Percentiles rank a stretch among this genome's conserved stretches.
phyloP scores from a whole-genome alignment of 23 tunicate genomes.

The Trididemnum clinides region DNA sequence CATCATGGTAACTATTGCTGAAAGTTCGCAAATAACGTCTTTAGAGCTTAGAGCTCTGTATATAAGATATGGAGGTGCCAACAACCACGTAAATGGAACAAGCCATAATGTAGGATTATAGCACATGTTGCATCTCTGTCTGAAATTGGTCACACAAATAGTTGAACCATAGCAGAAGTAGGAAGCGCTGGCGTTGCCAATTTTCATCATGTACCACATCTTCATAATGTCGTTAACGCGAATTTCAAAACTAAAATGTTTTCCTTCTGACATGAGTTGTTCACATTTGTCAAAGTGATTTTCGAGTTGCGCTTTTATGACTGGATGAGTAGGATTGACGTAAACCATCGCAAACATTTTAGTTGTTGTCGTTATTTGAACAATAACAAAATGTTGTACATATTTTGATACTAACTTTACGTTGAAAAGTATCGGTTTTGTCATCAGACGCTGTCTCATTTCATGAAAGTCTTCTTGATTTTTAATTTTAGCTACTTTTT shows the following conservation, averaged over 20 bases:
- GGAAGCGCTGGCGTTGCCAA: background rate
- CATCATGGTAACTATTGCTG: background rate
- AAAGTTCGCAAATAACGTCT: background rate
- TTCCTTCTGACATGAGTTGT: background rate
- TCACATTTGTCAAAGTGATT: background rate
- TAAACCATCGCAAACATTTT: background rate
- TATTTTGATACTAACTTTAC: background rate
- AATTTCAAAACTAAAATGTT: background rate
- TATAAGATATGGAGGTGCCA: background rate
- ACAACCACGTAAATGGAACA: background rate
- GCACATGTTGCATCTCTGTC: background rate
- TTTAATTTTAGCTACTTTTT: background rate
- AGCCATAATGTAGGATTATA: background rate
- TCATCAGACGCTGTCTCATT: background rate
- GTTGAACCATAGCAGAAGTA: background rate
- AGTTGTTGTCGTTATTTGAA: background rate
- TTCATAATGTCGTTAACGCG: background rate
- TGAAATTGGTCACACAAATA: background rate
- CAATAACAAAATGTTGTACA: background rate
- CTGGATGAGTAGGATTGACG: slow-evolving; percentile 10
- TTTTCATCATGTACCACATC: background rate
- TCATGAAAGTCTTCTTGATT: background rate
- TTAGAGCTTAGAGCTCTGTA: background rate
- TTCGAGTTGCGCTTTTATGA: background rate
- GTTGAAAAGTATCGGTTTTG: background rate